These are phyloP conservation scores for Hippocampus abdominalis DNA, from an alignment of 2,113 vertebrate genomes.

Conservation along the genomic window DNA sequence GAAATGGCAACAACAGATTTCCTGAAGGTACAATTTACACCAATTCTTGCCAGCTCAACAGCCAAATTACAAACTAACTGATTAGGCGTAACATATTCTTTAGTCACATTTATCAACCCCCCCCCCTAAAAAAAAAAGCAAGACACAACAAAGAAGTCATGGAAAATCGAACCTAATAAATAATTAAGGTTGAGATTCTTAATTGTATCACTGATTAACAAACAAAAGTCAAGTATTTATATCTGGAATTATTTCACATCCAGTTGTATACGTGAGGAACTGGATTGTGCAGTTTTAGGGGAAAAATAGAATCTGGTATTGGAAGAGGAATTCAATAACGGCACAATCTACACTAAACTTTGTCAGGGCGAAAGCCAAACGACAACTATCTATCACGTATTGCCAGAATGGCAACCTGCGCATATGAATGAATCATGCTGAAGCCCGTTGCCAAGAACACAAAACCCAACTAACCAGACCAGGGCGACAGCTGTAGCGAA, in stretches of 20 bases:
- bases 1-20: not conserved
- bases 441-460: not conserved
- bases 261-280: too few species aligned
- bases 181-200: too few species aligned
- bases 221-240: too few species aligned
- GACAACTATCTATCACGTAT: not conserved
- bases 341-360: not conserved
- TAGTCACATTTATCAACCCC: not conserved
- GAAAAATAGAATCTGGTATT: slow-evolving; percentile 11
- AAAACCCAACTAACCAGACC: not conserved
- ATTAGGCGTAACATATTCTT: not conserved
- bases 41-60: not conserved
- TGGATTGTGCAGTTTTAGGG: not conserved
- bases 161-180: too few species aligned
- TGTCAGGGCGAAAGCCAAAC: not conserved
- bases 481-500: not conserved
- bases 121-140: too few species aligned
- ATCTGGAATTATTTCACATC: too few species aligned
- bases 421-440: not conserved
- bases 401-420: not conserved
- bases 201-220: too few species aligned
- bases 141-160: too few species aligned
- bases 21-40: not conserved
- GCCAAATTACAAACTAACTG: not conserved
- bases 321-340: not conserved